Evolutionary conservation across 1,140 invertebrate genomes (phyloP), one percentile per base, ranked within the genome.

Genomic region (Ips typographus): DNA sequence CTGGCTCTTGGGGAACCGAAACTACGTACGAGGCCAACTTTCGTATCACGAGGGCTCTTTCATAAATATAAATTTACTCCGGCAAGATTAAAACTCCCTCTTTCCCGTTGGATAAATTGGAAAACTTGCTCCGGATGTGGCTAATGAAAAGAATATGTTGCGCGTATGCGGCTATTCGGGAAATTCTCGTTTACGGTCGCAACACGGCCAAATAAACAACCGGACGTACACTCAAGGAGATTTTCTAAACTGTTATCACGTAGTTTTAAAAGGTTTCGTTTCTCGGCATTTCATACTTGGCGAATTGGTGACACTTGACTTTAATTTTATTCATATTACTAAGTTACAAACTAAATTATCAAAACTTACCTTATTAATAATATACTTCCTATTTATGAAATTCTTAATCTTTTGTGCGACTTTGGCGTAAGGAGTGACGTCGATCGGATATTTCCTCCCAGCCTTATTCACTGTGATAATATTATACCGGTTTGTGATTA

Each of bases 401-500:
- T 68, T 40, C 42, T 72, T 72, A n/a, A 75, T 70, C 63, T 77
- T 78, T 39, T 72, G 65, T 22, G 71, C 71, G 6, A 78, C 75
- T 55, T 61, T 71, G 1, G 72, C 61, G 64, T 78, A 78, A 0
- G 77, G 77, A 68, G 73, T 72, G 58, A 59, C 68, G 63, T 77
- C 75, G 40, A 72, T 58, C 4, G 73, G 72, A 65, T 73, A 66
- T 55, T 72, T 71, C 37, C 44, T 63, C 6, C 55, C 62, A 5
- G n/a, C 36, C 59, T 52, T 65, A 38, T 68, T 58, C 2, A 63
- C 40, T 7, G 64, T 64, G 38, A 65, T 72, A 65, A 75, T 68
- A 62, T 71, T 70, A 67, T 72, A 74, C 42, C 72, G 70, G 58
- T 70, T 71, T 64, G 47, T 55, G 5, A 44, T 40, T 47, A 66